phyloP scores from a whole-genome alignment of 2,113 vertebrate species.

The Acanthochromis polyacanthus region DNA sequence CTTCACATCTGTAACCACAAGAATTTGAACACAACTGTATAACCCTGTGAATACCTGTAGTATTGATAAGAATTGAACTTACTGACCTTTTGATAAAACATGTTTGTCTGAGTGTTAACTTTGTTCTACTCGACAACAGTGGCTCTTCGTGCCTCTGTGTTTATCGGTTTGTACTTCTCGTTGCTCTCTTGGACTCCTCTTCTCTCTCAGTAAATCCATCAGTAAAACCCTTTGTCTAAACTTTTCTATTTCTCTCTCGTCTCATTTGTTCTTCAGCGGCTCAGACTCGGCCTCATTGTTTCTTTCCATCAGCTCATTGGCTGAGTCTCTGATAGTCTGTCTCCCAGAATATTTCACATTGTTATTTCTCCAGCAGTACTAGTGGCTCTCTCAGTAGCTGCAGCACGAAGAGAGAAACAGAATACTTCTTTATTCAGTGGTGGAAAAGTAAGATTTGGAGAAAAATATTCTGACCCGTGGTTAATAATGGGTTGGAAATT shows the following conservation, averaged over 20 bases:
- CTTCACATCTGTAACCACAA: too few species aligned
- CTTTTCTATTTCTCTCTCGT: conserved; percentile 43
- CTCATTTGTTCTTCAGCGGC: conserved; percentile 49
- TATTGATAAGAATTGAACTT: neutral
- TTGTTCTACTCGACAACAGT: conserved; percentile 6
- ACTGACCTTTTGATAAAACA: conserved; percentile 14
- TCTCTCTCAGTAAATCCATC: conserved; percentile 45
- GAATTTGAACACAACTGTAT: too few species aligned
- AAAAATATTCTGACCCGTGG: conserved; percentile 1
- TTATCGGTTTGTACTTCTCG: conserved; percentile 34
- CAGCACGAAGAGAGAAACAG: neutral
- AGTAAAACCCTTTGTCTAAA: conserved; percentile 39
- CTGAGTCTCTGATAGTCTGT: conserved; percentile 45
- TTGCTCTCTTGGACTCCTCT: conserved; percentile 19
- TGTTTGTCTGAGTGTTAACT: neutral
- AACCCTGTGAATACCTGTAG: neutral
- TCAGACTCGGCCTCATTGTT: conserved; percentile 45
- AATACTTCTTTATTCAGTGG: neutral
- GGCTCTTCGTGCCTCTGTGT: conserved; percentile 4
- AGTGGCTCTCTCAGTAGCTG: conserved; percentile 14
- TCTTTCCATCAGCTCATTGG: conserved; percentile 55
- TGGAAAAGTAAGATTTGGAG: neutral
- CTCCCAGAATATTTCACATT: conserved; percentile 57
- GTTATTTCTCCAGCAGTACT: conserved; percentile 26
- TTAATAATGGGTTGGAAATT: neutral